These are phyloP conservation scores for Atta colombica DNA, from an alignment of 1,140 invertebrate species.

Conservation along the genomic window DNA sequence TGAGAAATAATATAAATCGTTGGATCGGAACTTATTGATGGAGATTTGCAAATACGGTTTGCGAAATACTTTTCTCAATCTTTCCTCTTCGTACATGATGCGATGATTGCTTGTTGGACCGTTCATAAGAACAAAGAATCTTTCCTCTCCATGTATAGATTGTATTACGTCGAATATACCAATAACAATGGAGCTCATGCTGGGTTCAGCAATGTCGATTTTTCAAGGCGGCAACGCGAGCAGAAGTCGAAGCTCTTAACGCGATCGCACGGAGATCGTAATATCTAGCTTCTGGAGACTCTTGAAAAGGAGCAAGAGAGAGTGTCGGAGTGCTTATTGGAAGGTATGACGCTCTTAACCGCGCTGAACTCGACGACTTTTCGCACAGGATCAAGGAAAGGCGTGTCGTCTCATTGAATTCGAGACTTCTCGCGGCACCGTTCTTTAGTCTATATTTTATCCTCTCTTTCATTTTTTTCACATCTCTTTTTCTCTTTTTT, in stretches of 20 bases:
- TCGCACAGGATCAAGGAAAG: slow-evolving; percentile 41
- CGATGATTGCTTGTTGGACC: neutral
- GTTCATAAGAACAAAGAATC: slow-evolving; percentile 16
- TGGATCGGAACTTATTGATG: neutral
- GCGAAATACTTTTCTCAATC: neutral
- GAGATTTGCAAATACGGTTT: neutral
- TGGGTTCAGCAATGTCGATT: slow-evolving; percentile 53
- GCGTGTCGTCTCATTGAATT: slow-evolving; percentile 60
- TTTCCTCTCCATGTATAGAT: slow-evolving; percentile 45
- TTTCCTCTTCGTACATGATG: neutral
- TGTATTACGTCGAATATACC: slow-evolving; percentile 39
- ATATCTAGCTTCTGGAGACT: slow-evolving; percentile 53
- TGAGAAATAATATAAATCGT: neutral
- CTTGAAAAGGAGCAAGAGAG: slow-evolving; percentile 42
- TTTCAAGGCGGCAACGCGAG: slow-evolving; percentile 61
- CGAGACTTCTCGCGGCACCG: slow-evolving; percentile 25
- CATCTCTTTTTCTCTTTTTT: too few species aligned
- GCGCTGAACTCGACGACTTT: slow-evolving; percentile 35
- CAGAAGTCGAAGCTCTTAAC: slow-evolving; percentile 66
- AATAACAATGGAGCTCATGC: slow-evolving; percentile 30
- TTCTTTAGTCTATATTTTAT: slow-evolving; percentile 7
- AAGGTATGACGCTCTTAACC: slow-evolving; percentile 67
- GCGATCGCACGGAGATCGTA: slow-evolving; percentile 65
- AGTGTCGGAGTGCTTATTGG: slow-evolving; percentile 55
- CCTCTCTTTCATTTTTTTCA: too few species aligned